Conservation (phyloP, 2,113 vertebrate species). For the Pao palembangensis region DNA sequence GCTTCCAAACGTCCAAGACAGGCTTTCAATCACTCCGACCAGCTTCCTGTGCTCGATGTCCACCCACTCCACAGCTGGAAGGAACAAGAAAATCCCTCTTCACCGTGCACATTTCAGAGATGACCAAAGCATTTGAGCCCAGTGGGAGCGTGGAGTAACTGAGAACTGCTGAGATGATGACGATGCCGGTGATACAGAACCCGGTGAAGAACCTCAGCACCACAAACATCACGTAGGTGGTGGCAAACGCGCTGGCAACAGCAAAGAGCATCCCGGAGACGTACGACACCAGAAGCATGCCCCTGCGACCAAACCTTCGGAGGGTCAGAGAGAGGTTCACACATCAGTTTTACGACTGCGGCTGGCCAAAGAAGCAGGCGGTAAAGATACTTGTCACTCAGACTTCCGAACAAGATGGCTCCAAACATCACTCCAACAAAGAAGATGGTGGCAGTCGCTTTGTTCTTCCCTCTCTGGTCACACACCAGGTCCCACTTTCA, state of each 20-base stretch:
- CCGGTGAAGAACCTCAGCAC: constrained; percentile 75
- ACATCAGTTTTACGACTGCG: not conserved
- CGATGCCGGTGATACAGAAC: constrained; percentile 70
- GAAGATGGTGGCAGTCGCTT: constrained; percentile 78
- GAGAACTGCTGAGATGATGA: constrained; percentile 68
- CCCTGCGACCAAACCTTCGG: constrained; percentile 68
- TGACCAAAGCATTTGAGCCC: not conserved
- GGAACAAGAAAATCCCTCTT: not conserved
- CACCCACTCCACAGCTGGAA: constrained; percentile 78
- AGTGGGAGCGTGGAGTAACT: constrained; percentile 41
- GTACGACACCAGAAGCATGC: constrained; percentile 68
- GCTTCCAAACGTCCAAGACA: constrained; percentile 71
- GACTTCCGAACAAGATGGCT: constrained; percentile 77
- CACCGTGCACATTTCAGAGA: not conserved
- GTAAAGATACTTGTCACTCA: constrained; percentile 79
- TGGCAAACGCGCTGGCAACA: constrained; percentile 67
- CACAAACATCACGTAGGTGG: constrained; percentile 67
- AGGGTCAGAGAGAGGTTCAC: not conserved
- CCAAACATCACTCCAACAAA: constrained; percentile 81
- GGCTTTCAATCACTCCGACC: constrained; percentile 67
- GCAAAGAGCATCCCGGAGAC: constrained; percentile 61
- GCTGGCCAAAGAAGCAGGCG: not conserved
- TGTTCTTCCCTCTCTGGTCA: constrained; percentile 76
- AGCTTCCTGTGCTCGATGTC: constrained; percentile 72
- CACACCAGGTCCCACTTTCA: constrained; percentile 86